Conservation (phyloP, 2,888 invertebrate species). For the Andrena camellia region DNA sequence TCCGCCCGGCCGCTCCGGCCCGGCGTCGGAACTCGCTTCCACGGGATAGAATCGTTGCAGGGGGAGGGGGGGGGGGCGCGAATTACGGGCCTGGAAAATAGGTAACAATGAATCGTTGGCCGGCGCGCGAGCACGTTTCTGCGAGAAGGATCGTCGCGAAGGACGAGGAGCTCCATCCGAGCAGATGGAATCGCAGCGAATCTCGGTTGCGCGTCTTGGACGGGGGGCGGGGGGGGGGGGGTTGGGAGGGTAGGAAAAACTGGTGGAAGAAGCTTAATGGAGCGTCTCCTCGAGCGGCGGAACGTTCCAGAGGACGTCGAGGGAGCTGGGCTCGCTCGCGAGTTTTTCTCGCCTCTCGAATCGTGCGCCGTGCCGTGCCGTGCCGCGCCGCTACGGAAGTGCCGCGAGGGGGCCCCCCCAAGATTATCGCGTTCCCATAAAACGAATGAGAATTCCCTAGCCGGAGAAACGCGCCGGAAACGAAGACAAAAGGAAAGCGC, state of each 20-base stretch:
- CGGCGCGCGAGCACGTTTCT: constrained; percentile 21
- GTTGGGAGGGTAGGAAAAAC: constrained; percentile 48
- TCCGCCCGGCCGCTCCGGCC: background rate
- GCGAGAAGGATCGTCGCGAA: constrained; percentile 9
- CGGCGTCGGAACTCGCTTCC: too few species aligned
- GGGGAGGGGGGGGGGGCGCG: too few species aligned
- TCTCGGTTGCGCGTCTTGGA: constrained; percentile 51
- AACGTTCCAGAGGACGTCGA: constrained; percentile 69
- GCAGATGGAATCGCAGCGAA: constrained; percentile 60
- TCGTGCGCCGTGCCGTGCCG: constrained; percentile 10
- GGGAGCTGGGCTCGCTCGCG: constrained; percentile 52
- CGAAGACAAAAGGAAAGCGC: constrained; percentile 50
- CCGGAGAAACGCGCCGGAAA: constrained; percentile 35
- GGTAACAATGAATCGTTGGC: constrained; percentile 28
- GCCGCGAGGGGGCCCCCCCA: constrained; percentile 55
- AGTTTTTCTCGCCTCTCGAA: constrained; percentile 56
- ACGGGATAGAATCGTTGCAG: too few species aligned
- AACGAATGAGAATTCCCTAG: constrained; percentile 46
- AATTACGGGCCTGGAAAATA: constrained; percentile 29
- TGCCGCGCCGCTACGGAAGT: constrained; percentile 43
- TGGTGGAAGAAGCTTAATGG: constrained; percentile 69
- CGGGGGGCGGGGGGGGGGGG: too few species aligned
- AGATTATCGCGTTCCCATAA: constrained; percentile 70
- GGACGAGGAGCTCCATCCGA: background rate
- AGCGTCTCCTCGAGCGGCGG: constrained; percentile 65